phyloP scores from a whole-genome alignment of 2,113 vertebrate genomes.

The Benitochromis conjunctus region DNA sequence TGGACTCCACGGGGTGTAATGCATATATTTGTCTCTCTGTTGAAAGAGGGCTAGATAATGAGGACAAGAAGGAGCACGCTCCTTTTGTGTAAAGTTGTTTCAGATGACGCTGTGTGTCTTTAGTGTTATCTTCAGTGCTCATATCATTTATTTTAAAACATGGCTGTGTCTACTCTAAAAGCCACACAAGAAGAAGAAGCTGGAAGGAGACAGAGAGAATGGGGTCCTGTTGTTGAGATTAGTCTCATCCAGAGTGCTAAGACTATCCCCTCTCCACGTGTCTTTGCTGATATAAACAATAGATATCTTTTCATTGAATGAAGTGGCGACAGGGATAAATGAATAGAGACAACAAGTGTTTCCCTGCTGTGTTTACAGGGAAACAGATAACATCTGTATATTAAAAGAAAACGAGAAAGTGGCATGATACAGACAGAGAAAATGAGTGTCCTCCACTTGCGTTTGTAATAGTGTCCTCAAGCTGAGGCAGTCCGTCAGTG shows the following conservation, averaged over 20 bases:
- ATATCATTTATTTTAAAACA: neutral
- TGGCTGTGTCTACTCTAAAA: neutral
- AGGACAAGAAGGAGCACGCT: neutral
- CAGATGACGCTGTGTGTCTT: neutral
- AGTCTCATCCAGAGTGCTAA: neutral
- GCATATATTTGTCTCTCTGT: conserved; percentile 13
- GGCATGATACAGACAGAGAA: neutral
- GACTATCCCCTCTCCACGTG: neutral
- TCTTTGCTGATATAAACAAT: conserved; percentile 3
- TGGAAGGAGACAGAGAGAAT: neutral
- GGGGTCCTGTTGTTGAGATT: conserved; percentile 1
- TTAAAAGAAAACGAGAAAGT: conserved; percentile 26
- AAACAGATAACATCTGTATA: conserved; percentile 21
- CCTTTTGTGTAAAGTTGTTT: neutral
- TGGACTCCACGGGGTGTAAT: neutral
- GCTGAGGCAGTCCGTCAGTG: conserved; percentile 8
- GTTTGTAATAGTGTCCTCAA: neutral
- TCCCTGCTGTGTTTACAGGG: neutral
- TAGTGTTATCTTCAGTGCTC: neutral
- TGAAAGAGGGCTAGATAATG: neutral
- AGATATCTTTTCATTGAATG: conserved; percentile 8
- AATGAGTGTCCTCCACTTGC: neutral
- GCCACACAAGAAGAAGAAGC: neutral
- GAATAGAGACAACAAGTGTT: neutral
- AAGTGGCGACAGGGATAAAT: neutral